These are phyloP conservation scores for Pinctada fucata DNA, from an alignment of 2,888 invertebrate species.

Conservation along the genomic window DNA sequence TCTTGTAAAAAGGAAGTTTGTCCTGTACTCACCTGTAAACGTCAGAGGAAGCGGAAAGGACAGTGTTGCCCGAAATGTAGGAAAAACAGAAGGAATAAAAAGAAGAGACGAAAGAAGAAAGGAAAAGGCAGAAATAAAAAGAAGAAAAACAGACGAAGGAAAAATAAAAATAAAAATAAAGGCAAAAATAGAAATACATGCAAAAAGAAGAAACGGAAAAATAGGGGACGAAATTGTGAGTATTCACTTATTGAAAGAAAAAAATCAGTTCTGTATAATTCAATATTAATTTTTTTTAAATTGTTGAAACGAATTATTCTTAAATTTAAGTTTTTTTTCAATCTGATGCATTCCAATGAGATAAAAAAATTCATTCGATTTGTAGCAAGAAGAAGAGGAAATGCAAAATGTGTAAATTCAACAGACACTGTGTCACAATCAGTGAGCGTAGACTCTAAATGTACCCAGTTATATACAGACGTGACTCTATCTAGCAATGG, in stretches of 20 bases:
- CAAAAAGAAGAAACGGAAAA: neutral
- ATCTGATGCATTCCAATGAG: too few relatives aligned
- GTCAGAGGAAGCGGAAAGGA: neutral
- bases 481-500: neutral
- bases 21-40: neutral
- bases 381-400: neutral
- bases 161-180: neutral
- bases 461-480: neutral
- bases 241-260: too few relatives aligned
- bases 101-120: neutral
- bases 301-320: too few relatives aligned
- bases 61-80: neutral
- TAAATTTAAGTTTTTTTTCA: too few relatives aligned
- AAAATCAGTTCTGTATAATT: too few relatives aligned
- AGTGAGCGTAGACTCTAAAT: neutral
- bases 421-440: neutral
- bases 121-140: neutral
- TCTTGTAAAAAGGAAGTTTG: neutral
- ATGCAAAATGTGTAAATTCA: neutral
- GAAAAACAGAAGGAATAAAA: neutral
- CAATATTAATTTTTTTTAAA: too few relatives aligned
- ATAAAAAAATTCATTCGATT: too few relatives aligned
- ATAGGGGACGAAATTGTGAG: neutral
- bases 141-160: neutral
- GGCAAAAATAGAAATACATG: neutral